A percentile compares a stretch with the other conserved stretches of the same genome.
These are phyloP conservation scores for Cyrtodaria siliqua DNA, from an alignment of 2,888 invertebrate species.

Conservation along the genomic window DNA sequence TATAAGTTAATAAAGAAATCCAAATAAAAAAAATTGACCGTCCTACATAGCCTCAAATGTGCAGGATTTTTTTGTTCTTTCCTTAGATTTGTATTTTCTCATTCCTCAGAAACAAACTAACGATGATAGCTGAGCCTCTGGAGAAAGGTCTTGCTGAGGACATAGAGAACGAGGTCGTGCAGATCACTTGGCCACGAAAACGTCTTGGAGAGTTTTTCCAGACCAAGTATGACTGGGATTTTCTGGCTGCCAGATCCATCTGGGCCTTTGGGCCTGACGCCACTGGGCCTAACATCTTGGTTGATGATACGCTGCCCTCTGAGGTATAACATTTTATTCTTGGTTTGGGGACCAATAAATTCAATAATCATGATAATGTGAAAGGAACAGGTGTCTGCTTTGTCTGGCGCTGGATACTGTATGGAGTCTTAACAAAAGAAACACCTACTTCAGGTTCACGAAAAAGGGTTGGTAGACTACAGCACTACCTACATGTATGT, in stretches of 20 bases:
- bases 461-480: too few species aligned
- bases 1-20: too few species aligned
- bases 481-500: too few species aligned
- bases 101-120: constrained; percentile 94
- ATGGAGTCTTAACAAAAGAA: too few species aligned
- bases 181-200: constrained; percentile 96
- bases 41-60: too few species aligned
- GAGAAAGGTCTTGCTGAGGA: constrained; percentile 99
- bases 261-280: constrained; percentile 99
- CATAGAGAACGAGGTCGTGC: constrained; percentile 98
- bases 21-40: too few species aligned
- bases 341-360: background rate
- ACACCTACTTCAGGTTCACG: too few species aligned
- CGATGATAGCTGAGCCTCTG: constrained; percentile 99
- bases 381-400: background rate
- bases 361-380: background rate
- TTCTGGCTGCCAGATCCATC: constrained; percentile 98
- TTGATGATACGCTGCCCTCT: constrained; percentile 99
- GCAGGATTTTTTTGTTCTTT: too few species aligned
- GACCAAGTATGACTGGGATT: constrained; percentile 99
- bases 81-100: too few species aligned
- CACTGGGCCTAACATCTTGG: constrained; percentile 97
- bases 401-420: background rate
- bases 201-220: constrained; percentile 99
- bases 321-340: constrained; percentile 87